These are phyloP conservation scores for Gnathonemus longibarbis DNA, from an alignment of 2,113 vertebrate species.

Conservation along the genomic window DNA sequence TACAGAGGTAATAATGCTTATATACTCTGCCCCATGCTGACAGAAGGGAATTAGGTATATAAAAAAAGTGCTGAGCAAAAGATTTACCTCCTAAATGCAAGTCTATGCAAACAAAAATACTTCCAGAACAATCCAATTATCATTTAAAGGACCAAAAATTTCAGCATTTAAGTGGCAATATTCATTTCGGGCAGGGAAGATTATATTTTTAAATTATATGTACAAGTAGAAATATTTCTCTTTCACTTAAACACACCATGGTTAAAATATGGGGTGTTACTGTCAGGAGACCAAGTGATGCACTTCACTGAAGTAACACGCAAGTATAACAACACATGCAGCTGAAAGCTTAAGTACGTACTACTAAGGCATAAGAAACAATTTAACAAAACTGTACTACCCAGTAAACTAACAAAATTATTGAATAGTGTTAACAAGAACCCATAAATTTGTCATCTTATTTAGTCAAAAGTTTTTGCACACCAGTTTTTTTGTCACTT, in stretches of 20 bases:
- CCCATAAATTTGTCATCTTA: too few species aligned
- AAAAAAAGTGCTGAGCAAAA: neutral
- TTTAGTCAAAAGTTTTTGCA: too few species aligned
- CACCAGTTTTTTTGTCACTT: too few species aligned
- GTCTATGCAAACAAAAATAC: neutral
- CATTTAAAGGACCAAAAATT: neutral
- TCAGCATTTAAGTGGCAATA: neutral
- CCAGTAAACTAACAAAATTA: neutral
- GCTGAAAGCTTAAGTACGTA: neutral
- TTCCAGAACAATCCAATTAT: neutral
- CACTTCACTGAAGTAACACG: neutral
- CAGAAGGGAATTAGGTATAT: neutral
- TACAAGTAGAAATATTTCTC: neutral
- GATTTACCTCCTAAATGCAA: neutral
- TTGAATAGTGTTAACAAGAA: neutral
- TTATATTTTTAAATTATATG: neutral
- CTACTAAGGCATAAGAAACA: neutral
- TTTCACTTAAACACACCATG: neutral
- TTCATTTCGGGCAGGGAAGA: neutral
- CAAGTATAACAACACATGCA: neutral
- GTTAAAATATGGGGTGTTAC: neutral
- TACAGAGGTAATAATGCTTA: neutral
- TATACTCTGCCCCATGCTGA: neutral
- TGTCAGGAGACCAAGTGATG: neutral
- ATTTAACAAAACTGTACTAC: too few species aligned